A percentile compares a stretch with the other conserved stretches of the same genome.
Evolutionary conservation across 1,140 invertebrate genomes (phyloP).

Genomic region (Eupeodes corollae): DNA sequence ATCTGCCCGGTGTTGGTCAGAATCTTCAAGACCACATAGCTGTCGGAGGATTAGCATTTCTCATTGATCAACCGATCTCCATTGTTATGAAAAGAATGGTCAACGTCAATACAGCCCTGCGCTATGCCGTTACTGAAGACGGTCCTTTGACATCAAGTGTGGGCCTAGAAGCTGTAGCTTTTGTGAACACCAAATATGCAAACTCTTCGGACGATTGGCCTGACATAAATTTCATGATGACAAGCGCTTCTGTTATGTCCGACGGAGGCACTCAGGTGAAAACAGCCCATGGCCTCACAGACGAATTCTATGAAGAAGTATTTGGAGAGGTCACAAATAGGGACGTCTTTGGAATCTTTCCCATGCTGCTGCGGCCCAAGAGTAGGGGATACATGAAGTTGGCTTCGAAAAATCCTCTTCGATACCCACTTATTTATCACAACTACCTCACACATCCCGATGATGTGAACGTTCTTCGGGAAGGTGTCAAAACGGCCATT

Average conservation of each 20-base stretch:
- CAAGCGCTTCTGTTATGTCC: conserved; percentile 64
- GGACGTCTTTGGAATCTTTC: conserved; percentile 68
- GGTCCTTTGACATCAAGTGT: conserved; percentile 73
- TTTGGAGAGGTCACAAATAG: conserved; percentile 55
- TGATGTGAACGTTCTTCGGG: conserved; percentile 64
- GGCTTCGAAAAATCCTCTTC: conserved; percentile 63
- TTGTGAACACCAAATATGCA: conserved; percentile 76
- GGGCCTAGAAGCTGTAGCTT: conserved; percentile 71
- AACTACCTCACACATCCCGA: conserved; percentile 77
- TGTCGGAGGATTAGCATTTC: conserved; percentile 63
- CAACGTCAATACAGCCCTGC: conserved; percentile 61
- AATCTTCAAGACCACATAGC: conserved; percentile 80
- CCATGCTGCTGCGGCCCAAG: conserved; percentile 77
- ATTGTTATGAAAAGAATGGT: conserved; percentile 63
- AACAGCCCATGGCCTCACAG: conserved; percentile 62
- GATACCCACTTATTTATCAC: conserved; percentile 77
- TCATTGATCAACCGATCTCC: conserved; percentile 67
- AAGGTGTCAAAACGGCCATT: conserved; percentile 74
- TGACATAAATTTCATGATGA: conserved; percentile 78
- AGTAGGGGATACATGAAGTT: conserved; percentile 70
- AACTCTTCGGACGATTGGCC: conserved; percentile 77
- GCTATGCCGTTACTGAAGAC: conserved; percentile 65
- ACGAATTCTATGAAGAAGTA: conserved; percentile 67
- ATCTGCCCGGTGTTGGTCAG: conserved; percentile 63
- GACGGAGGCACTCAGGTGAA: conserved; percentile 56